Base-by-base conservation (phyloP, 2,797 vertebrate species). In the Arrhamphus sclerolepis region DNA sequence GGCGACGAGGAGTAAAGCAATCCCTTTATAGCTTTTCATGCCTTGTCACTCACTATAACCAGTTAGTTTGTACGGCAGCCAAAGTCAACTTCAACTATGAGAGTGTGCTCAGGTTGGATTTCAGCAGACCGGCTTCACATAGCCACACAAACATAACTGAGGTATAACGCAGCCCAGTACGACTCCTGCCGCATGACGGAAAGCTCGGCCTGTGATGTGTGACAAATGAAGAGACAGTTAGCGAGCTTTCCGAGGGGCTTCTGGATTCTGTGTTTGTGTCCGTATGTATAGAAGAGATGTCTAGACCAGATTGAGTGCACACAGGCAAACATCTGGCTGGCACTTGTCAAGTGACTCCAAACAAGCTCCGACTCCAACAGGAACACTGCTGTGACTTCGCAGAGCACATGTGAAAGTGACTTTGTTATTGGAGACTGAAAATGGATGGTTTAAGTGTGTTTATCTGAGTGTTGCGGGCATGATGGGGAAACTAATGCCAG, bases 281-380 rank as follows among this genome's bases (percentile, higher is more conserved):
- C 58, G 44, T 70, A 20, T 44, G 66, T 65, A 52, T 65, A 75
- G 67, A 86, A 78, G 62, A 91, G 93, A 94, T 94, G 92, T 92
- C 93, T 92, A 94, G 93, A 93, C 93, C 90, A 93, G 93, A 94
- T 92, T 89, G 76, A 74, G 66, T 42, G 65, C 46, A 52, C 58
- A 70, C 83, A 82, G 65, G 74, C 76, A 83, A 87, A 83, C 74
- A 91, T 88, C 87, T 92, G 87, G 87, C 82, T 54, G 89, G 90
- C 78, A 84, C 73, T 83, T 62, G 66, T 81, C 81, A 83, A 73
- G 66, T 8, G 31, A 63, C 59, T 68, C 17, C 75, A 78, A 63
- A 41, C 13, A 48, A 68, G 34, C 60, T 38, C 13, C 34, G 14
- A 11, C 34, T 38, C 11, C 34, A 38, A 5, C 11, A 38, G 34